Evolutionary conservation across 2,888 invertebrate species (phyloP).

Genomic region (Trissolcus japonicus): DNA sequence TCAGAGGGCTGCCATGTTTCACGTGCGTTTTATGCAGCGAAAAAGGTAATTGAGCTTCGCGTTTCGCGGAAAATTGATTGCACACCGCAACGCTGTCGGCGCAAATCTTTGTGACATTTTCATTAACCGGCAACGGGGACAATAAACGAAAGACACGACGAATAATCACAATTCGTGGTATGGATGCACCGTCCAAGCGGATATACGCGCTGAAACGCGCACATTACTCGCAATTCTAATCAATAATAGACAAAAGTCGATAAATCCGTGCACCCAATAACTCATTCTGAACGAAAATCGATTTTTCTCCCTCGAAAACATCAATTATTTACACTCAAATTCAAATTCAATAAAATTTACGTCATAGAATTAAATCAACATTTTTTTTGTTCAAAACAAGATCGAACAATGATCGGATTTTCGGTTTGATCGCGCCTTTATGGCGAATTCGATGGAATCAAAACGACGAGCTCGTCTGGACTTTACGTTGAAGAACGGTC

Average conservation of each 20-base stretch:
- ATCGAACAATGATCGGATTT: not conserved
- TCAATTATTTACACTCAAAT: not conserved
- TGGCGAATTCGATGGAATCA: constrained; percentile 28
- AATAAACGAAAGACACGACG: constrained; percentile 49
- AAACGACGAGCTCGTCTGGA: constrained; percentile 16
- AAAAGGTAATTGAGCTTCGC: constrained; percentile 57
- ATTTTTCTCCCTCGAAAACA: not conserved
- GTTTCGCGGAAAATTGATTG: constrained; percentile 59
- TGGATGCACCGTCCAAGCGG: constrained; percentile 30
- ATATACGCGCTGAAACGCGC: constrained; percentile 20
- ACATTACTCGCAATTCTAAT: constrained; percentile 32
- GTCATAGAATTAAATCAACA: not conserved
- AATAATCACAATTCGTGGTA: constrained; percentile 50
- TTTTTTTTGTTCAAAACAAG: not conserved
- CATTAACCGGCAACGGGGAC: constrained; percentile 58
- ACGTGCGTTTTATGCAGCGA: constrained; percentile 49
- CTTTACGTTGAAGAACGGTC: constrained; percentile 34
- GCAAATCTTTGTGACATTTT: constrained; percentile 60
- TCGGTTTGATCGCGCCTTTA: constrained; percentile 27
- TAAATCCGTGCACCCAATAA: constrained; percentile 25
- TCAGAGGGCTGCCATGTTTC: constrained; percentile 28
- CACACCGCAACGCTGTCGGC: constrained; percentile 52
- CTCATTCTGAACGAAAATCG: too few relatives aligned
- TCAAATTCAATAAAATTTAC: not conserved
- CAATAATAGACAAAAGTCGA: constrained; percentile 27